phyloP scores from a whole-genome alignment of 2,113 vertebrate species.

The Conger conger region DNA sequence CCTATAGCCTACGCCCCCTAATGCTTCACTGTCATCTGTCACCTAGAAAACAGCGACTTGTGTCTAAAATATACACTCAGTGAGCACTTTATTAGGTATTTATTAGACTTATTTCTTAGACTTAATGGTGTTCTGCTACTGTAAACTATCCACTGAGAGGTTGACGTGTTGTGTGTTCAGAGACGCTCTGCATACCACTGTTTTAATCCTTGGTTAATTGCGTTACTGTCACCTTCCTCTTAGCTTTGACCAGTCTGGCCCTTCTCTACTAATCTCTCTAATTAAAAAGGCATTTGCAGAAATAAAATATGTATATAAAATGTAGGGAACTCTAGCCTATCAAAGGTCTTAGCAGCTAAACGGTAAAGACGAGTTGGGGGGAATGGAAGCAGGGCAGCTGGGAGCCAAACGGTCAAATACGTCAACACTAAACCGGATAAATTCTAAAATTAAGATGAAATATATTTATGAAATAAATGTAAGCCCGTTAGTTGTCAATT shows the following conservation, averaged over 20 bases:
- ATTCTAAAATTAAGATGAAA: slow-evolving; percentile 40
- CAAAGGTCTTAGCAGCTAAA: slow-evolving; percentile 43
- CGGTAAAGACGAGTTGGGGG: slow-evolving; percentile 32
- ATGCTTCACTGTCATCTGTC: not conserved
- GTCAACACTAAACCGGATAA: slow-evolving; percentile 52
- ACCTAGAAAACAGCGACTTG: not conserved
- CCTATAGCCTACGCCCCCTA: slow-evolving; percentile 27
- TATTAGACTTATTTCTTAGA: no score
- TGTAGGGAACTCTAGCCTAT: slow-evolving; percentile 59
- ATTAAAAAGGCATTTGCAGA: no score
- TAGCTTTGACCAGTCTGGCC: no score
- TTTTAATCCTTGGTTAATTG: no score
- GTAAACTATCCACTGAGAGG: no score
- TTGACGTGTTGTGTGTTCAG: no score
- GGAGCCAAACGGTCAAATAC: slow-evolving; percentile 78
- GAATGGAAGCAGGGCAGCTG: slow-evolving; percentile 37
- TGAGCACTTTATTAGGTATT: no score
- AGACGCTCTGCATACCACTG: no score
- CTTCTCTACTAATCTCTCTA: no score
- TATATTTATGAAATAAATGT: slow-evolving; percentile 29
- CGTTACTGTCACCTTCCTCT: no score
- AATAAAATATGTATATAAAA: no score
- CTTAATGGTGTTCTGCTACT: no score
- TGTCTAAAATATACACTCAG: not conserved
- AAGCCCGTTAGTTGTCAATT: slow-evolving; percentile 37